Evolutionary conservation across 1,140 invertebrate species (phyloP).

Genomic region (Yoshiicerus persimilis): DNA sequence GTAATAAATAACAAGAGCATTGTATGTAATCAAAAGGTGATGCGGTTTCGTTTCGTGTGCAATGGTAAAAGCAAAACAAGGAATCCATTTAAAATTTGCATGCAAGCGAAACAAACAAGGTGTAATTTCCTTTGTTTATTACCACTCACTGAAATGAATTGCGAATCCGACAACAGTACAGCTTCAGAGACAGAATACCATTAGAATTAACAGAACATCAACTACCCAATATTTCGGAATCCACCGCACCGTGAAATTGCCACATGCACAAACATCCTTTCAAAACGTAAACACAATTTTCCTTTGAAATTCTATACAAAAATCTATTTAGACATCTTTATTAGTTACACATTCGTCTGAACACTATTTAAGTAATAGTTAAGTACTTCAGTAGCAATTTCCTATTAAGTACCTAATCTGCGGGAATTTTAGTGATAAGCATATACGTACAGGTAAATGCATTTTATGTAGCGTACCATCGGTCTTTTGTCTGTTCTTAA

Average conservation of each 20-base stretch:
- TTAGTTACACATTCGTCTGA: no score
- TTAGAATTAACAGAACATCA: neutral
- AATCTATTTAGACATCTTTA: no score
- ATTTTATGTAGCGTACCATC: no score
- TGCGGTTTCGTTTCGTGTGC: neutral
- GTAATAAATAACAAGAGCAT: neutral
- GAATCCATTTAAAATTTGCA: neutral
- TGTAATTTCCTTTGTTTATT: neutral
- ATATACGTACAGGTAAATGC: neutral
- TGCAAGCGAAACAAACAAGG: constrained; percentile 1
- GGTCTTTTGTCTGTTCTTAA: neutral
- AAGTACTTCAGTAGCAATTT: no score
- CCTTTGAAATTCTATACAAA: no score
- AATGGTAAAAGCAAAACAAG: neutral
- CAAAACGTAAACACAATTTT: no score
- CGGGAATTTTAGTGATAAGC: no score
- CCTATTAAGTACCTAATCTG: no score
- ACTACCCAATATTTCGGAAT: neutral
- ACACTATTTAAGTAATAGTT: no score
- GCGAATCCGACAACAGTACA: neutral
- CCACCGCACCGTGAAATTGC: neutral
- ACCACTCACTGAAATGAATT: neutral
- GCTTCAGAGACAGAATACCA: neutral
- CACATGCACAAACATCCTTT: neutral
- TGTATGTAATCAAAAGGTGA: neutral